Evolutionary conservation across 2,113 vertebrate species (phyloP), one percentile per base, ranked within the genome.

Genomic region (Triplophysa dalaica): DNA sequence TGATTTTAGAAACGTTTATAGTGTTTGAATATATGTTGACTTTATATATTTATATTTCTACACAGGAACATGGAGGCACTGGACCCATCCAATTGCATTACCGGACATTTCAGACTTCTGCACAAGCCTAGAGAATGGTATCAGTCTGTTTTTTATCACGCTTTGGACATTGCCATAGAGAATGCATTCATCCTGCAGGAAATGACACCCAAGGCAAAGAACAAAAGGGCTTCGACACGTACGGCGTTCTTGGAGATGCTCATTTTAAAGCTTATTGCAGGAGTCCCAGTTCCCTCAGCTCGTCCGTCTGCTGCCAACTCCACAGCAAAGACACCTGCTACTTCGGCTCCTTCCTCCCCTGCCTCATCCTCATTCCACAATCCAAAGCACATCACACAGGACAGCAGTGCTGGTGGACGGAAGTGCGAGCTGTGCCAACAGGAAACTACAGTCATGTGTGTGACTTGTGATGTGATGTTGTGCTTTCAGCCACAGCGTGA

Each of bases 131-230:
- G 1, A 1, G 50, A 67, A 13, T 84, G 75, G 54, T 78, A 78
- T 16, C 70, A 67, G 29, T 63, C 14, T 7, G 6, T 84, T 2
- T 78, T 84, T 60, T 45, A 54, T 26, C 74, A 78, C 10, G 74
- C 81, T 56, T 12, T 81, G 14, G 82, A 78, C 54, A 78, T 82
- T 1, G 68, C 63, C 0, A 17, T 77, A 1, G 38, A 67, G 14
- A 81, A 84, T 16, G 17, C 52, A 22, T 75, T 63, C 45, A 13
- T 84, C 24, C 16, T 84, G 4, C 63, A 84, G 62, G 24, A 65
- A 21, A 41, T 78, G 9, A 29, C 60, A 3, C 58, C 66, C 0
- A 48, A 43, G 33, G 11, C 0, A 43, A 77, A 52, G 1, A 7
- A 48, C 61, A 16, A 22, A 13, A 56, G 38, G 12, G 16, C 50